Evolutionary conservation across 2,888 invertebrate genomes (phyloP).

Genomic region (Harpalus rufipes): DNA sequence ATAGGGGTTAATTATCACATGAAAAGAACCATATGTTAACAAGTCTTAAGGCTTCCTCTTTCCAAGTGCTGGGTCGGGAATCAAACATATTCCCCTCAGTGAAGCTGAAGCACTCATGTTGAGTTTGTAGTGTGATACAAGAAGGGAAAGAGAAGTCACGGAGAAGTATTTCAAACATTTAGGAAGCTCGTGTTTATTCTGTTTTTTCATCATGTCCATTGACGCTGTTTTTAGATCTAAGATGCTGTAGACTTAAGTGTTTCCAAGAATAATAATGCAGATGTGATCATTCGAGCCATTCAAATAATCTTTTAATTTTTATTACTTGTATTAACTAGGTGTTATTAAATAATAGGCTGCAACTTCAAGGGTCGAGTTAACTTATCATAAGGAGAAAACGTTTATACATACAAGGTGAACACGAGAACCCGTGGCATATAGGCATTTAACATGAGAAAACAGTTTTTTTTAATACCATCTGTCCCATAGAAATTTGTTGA

Average conservation of each 20-base stretch:
- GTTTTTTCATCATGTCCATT: slow-evolving; percentile 21
- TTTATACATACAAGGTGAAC: no score
- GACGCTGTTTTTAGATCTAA: slow-evolving; percentile 50
- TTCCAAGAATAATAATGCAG: slow-evolving; percentile 51
- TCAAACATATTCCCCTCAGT: slow-evolving; percentile 9
- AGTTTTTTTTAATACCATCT: no score
- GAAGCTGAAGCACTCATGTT: slow-evolving; percentile 12
- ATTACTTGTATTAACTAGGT: background rate
- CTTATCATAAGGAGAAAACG: no score
- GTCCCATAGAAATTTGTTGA: no score
- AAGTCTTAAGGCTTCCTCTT: slow-evolving; percentile 32
- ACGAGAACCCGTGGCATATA: no score
- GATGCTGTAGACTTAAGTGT: slow-evolving; percentile 44
- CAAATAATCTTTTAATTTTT: slow-evolving; percentile 6
- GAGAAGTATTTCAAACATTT: slow-evolving; percentile 49
- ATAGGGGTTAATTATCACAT: slow-evolving; percentile 54
- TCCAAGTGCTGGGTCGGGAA: background rate
- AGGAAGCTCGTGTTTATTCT: slow-evolving; percentile 36
- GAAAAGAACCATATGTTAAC: slow-evolving; percentile 42
- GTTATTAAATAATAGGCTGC: no score
- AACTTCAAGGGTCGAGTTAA: no score
- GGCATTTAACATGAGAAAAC: no score
- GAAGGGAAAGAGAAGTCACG: slow-evolving; percentile 20
- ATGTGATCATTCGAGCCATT: slow-evolving; percentile 25
- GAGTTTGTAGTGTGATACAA: slow-evolving; percentile 39